Evolutionary conservation across 2,888 invertebrate species (phyloP).

Genomic region (Sacculina carcini): DNA sequence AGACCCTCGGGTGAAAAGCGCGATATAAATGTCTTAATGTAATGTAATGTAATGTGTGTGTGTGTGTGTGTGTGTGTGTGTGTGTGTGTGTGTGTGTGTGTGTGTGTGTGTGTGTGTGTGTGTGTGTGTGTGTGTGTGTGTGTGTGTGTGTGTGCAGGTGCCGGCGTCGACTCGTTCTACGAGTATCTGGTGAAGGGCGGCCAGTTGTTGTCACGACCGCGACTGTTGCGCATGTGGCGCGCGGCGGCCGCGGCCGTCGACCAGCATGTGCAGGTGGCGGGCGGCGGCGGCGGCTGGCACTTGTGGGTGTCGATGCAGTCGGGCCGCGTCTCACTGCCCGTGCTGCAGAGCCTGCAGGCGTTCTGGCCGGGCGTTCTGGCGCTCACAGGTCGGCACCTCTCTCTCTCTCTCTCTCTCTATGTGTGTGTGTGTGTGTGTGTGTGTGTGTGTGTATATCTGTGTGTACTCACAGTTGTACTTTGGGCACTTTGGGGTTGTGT

Average conservation of each 20-base stretch:
- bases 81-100: too few relatives aligned
- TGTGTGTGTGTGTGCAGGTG: too few relatives aligned
- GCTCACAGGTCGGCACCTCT: constrained; percentile 33
- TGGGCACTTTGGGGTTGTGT: too few relatives aligned
- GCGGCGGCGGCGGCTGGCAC: constrained; percentile 96
- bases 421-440: too few relatives aligned
- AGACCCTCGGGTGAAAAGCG: too few relatives aligned
- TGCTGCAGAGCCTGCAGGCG: constrained; percentile 95
- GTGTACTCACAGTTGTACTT: background rate
- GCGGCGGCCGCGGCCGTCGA: constrained; percentile 49
- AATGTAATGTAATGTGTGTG: too few relatives aligned
- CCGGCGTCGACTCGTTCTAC: constrained; percentile 88
- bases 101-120: too few relatives aligned
- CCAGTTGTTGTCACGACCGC: constrained; percentile 62
- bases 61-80: too few relatives aligned
- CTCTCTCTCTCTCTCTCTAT: too few relatives aligned
- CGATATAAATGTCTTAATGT: too few relatives aligned
- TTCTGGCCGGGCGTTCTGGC: constrained; percentile 93
- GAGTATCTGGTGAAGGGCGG: constrained; percentile 95
- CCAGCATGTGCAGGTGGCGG: constrained; percentile 55
- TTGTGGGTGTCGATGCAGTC: constrained; percentile 98
- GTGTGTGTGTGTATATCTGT: too few relatives aligned
- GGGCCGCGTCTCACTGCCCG: constrained; percentile 77
- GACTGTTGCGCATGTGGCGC: constrained; percentile 69
- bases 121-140: too few relatives aligned